Percentiles rank a stretch among this genome's conserved stretches.
Evolutionary conservation across 2,113 vertebrate species (phyloP).

Genomic region (Orcinus orca): DNA sequence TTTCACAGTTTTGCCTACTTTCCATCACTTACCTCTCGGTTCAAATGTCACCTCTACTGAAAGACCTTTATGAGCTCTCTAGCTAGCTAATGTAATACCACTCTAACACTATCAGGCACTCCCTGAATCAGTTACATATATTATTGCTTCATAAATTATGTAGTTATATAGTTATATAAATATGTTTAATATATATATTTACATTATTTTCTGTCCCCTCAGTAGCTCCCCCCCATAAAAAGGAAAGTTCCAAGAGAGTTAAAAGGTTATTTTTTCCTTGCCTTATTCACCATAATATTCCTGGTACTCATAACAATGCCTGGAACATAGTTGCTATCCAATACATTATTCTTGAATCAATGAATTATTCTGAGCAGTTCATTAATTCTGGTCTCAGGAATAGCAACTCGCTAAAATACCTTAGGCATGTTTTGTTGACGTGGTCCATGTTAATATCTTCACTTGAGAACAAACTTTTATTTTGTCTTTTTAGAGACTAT

Average conservation of each 20-base stretch:
- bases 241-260: background rate
- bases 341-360: background rate
- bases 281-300: background rate
- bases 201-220: background rate
- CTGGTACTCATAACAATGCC: background rate
- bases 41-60: background rate
- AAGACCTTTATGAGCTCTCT: background rate
- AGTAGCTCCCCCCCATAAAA: background rate
- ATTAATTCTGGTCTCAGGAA: slow-evolving; percentile 26
- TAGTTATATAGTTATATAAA: background rate
- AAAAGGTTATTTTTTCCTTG: background rate
- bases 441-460: background rate
- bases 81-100: background rate
- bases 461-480: background rate
- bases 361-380: slow-evolving; percentile 20
- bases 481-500: background rate
- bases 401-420: background rate
- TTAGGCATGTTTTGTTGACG: background rate
- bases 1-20: background rate
- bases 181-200: background rate
- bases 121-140: background rate
- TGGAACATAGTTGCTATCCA: slow-evolving; percentile 14
- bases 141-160: background rate
- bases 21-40: background rate
- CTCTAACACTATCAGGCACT: background rate